Percentiles rank a stretch among this genome's conserved stretches.
These are phyloP conservation scores for zebrafish (Danio rerio) DNA, from an alignment of 2,113 vertebrate species.

Conservation along the genomic window GRCz12tu NC_133178.1:53599001-53599500, in stretches of 20 bases:
- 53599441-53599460: slow-evolving; percentile 98
- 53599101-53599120: slow-evolving; percentile 65
- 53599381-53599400: slow-evolving; percentile 1
- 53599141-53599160: slow-evolving; percentile 79
- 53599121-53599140: slow-evolving; percentile 76
- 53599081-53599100: slow-evolving; percentile 22
- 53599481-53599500: slow-evolving; percentile 85
- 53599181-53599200: slow-evolving; percentile 71
- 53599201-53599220: slow-evolving; percentile 71
- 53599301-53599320: slow-evolving; percentile 39
- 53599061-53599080: slow-evolving; percentile 16
- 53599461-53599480: slow-evolving; percentile 94
- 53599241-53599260: slow-evolving; percentile 71
- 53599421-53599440: slow-evolving; percentile 97
- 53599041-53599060: slow-evolving; percentile 32
- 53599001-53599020: slow-evolving; percentile 35
- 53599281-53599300: neutral
- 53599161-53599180: slow-evolving; percentile 80
- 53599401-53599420: slow-evolving; percentile 94
- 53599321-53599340: neutral
- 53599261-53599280: slow-evolving; percentile 65
- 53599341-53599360: neutral
- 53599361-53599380: slow-evolving; percentile 15
- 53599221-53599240: slow-evolving; percentile 74
- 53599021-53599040: neutral